A percentile compares a stretch with the other conserved stretches of the same genome.
Evolutionary conservation across 1,140 invertebrate species (phyloP).

Genomic region (Octopus bimaculoides): DNA sequence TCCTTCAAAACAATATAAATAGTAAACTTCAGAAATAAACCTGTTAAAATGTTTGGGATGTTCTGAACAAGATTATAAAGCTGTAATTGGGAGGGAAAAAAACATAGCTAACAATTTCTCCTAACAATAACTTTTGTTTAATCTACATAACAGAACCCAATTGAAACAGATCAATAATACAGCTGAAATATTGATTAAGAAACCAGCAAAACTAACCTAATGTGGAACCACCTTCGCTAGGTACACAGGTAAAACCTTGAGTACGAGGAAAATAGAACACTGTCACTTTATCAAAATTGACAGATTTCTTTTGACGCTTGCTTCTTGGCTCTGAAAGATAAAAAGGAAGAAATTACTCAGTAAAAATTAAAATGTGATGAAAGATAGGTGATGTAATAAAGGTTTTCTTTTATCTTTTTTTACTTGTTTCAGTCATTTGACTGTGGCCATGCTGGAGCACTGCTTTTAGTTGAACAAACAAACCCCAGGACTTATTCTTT

Average conservation of each 20-base stretch:
- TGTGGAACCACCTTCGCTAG: conserved; percentile 93
- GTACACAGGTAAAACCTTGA: conserved; percentile 97
- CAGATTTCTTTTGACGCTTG: conserved; percentile 55
- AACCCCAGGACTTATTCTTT: conserved; percentile 16
- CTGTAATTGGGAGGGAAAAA: too few relatives aligned
- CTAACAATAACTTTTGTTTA: too few relatives aligned
- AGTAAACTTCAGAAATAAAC: too few relatives aligned
- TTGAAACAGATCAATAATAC: too few relatives aligned
- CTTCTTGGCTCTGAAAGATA: conserved; percentile 16
- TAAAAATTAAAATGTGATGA: neutral
- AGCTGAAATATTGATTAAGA: neutral
- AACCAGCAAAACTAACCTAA: conserved; percentile 64
- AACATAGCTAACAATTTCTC: too few relatives aligned
- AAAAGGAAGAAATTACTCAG: conserved; percentile 15
- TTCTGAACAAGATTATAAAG: too few relatives aligned
- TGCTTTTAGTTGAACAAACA: neutral
- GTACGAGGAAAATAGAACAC: conserved; percentile 93
- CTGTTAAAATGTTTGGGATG: too few relatives aligned
- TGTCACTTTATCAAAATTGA: conserved; percentile 88
- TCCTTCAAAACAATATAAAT: too few relatives aligned
- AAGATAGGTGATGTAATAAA: neutral
- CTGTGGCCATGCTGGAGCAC: neutral
- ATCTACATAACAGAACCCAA: too few relatives aligned
- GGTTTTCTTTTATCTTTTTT: neutral
- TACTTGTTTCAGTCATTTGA: neutral